Percentiles rank a stretch among this genome's conserved stretches.
phyloP scores from a whole-genome alignment of 2,113 vertebrate genomes.

The Lycocorax pyrrhopterus region DNA sequence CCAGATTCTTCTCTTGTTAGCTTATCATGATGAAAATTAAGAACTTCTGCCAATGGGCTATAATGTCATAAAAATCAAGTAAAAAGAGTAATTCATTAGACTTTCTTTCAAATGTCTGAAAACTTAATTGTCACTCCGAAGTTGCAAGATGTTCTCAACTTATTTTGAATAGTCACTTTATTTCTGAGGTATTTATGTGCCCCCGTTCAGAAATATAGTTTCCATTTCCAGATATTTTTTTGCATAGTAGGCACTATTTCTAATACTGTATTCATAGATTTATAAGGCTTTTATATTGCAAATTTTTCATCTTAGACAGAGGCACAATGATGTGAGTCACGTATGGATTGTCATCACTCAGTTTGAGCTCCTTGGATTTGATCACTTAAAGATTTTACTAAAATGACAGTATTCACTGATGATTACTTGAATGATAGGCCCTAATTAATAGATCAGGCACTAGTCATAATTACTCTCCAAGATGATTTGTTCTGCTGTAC shows the following conservation, averaged over 20 bases:
- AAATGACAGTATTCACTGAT: background rate
- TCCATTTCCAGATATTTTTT: background rate
- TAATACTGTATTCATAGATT: background rate
- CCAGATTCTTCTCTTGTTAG: background rate
- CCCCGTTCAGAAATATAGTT: background rate
- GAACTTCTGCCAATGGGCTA: background rate
- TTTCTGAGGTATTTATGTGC: background rate
- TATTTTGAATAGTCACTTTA: background rate
- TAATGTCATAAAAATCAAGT: background rate
- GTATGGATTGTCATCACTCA: background rate
- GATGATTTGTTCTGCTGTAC: background rate
- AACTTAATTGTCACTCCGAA: background rate
- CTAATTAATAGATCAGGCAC: constrained; percentile 2
- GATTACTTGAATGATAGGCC: background rate
- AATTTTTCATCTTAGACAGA: background rate
- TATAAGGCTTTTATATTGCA: background rate
- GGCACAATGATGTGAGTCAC: background rate
- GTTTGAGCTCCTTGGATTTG: background rate
- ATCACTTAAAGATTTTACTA: background rate
- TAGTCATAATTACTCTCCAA: background rate
- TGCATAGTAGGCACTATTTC: background rate
- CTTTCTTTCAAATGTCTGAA: background rate
- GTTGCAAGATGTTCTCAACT: background rate
- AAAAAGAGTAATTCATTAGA: background rate
- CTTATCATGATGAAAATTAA: background rate